A percentile compares a stretch with the other conserved stretches of the same genome.
Evolutionary conservation across 2,797 vertebrate genomes (phyloP).

Genomic region (Phalloptychus januarius): DNA sequence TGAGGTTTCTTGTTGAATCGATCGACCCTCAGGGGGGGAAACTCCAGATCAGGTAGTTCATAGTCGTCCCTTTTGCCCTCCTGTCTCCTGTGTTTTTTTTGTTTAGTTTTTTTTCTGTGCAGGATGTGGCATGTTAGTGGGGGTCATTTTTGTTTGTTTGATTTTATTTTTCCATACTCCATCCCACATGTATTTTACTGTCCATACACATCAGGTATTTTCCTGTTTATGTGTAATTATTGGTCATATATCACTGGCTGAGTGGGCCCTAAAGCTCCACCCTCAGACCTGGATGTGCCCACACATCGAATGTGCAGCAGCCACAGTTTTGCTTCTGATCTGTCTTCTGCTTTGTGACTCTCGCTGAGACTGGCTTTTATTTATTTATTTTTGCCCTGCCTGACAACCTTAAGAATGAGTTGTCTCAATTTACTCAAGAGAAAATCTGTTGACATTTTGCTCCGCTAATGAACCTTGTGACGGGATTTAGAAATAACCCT

Average conservation of each 20-base stretch:
- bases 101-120: constrained; percentile 25
- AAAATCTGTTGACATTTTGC: constrained; percentile 10
- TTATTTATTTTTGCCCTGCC: constrained; percentile 7
- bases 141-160: constrained; percentile 67
- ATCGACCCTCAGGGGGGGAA: constrained; percentile 43
- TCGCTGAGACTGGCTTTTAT: constrained; percentile 60
- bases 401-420: background rate
- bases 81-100: constrained; percentile 51
- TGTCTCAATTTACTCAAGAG: background rate
- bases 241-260: constrained; percentile 79
- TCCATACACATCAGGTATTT: constrained; percentile 75
- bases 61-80: constrained; percentile 52
- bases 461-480: constrained; percentile 13
- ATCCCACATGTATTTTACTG: constrained; percentile 77
- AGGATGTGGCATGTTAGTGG: constrained; percentile 78
- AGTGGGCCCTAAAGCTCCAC: constrained; percentile 69
- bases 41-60: constrained; percentile 50
- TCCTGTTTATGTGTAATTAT: constrained; percentile 78
- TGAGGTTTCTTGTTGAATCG: constrained; percentile 45
- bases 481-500: background rate
- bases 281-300: constrained; percentile 72
- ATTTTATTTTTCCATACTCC: constrained; percentile 64
- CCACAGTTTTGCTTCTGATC: constrained; percentile 79
- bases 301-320: constrained; percentile 77
- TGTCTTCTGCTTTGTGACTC: constrained; percentile 73